Evolutionary conservation across 2,113 vertebrate genomes (phyloP), one percentile per base, ranked within the genome.

Genomic region (Cercopithecus mona): DNA sequence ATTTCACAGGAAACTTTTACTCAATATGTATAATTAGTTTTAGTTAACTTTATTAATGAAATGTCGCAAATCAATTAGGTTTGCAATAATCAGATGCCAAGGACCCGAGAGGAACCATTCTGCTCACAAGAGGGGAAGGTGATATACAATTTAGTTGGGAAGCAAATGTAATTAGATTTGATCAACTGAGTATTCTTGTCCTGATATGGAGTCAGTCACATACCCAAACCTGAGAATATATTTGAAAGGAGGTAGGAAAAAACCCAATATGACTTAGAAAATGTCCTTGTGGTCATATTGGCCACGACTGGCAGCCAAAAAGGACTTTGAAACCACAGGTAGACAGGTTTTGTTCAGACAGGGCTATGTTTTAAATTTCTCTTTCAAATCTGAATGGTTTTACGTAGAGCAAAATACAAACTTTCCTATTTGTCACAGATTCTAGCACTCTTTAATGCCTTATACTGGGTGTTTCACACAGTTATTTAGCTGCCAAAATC

Each of bases 31-130:
- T 95, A 97, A 97, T 97, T 97, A 97, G 96, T 98, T 97, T 97
- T 98, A 97, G 96, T 97, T 97, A 98, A 97, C 95, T 97, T 95
- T 98, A 97, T 97, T 97, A 98, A 96, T 97, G 95, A 95, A 97
- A 97, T 96, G 97, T 94, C n/a, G 0, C 85, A 97, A 98, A 97
- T 97, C 80, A 97, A 95, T 97, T 97, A 98, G 78, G 86, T 96
- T 97, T 96, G 92, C 83, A 97, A 96, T 97, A 94, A 95, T 96
- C 96, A 93, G 94, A 93, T 72, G 17, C 75, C 61, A 87, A 87
- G 87, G 93, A 92, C 92, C 92, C 79, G 83, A 89, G 93, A 97
- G 94, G 92, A 83, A 70, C 79, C 59, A 61, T 95, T 50, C 94
- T 68, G 88, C 73, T 96, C 96, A 70, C 94, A 87, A 95, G 83